These are phyloP conservation scores for Palaemon carinicauda DNA, from an alignment of 1,140 invertebrate species.

Conservation along the genomic window DNA sequence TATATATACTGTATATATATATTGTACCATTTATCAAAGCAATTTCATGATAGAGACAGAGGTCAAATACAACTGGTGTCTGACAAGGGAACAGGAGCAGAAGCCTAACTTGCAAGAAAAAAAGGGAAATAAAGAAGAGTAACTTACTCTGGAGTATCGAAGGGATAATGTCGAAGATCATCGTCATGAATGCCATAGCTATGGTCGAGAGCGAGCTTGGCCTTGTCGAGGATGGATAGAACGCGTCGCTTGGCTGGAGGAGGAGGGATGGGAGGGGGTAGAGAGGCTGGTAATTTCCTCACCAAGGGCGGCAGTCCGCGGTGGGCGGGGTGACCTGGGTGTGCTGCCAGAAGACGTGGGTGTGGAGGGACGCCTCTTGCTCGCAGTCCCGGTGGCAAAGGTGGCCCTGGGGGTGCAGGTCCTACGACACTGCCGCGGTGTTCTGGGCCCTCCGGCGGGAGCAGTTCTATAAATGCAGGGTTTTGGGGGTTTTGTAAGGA, in stretches of 20 bases:
- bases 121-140: not conserved
- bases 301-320: constrained; percentile 45
- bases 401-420: constrained; percentile 28
- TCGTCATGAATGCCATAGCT: constrained; percentile 68
- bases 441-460: constrained; percentile 38
- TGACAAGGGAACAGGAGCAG: no score
- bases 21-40: no score
- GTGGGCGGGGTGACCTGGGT: not conserved
- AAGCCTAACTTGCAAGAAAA: no score
- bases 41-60: no score
- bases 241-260: constrained; percentile 77
- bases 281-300: constrained; percentile 58
- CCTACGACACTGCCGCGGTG: constrained; percentile 27
- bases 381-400: constrained; percentile 33
- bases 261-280: constrained; percentile 67
- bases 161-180: constrained; percentile 49
- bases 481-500: not conserved
- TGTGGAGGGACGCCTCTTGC: constrained; percentile 34
- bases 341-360: constrained; percentile 39
- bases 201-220: constrained; percentile 80
- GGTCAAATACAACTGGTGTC: no score
- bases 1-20: not conserved
- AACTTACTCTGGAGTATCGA: constrained; percentile 63
- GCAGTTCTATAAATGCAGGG: constrained; percentile 16
- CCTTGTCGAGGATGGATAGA: constrained; percentile 82